Evolutionary conservation across 2,113 vertebrate species (phyloP).

Genomic region (Emydura subglobosa): DNA sequence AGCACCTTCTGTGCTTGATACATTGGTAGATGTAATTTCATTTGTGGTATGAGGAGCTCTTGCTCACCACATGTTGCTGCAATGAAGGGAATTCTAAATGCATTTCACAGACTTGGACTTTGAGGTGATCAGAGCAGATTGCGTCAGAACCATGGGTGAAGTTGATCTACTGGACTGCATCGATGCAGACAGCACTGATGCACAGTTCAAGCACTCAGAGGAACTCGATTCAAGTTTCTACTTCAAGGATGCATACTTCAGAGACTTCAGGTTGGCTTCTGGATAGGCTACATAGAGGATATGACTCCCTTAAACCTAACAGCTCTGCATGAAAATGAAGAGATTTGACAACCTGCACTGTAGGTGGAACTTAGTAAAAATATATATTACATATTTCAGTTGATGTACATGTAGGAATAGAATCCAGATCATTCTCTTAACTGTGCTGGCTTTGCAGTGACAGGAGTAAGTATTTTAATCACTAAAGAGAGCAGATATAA

Average conservation of each 20-base stretch:
- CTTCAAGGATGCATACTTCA: background rate
- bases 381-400: background rate
- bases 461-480: background rate
- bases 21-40: background rate
- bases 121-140: too few species aligned
- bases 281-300: background rate
- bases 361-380: background rate
- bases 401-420: background rate
- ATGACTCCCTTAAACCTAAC: background rate
- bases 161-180: background rate
- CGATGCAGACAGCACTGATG: background rate
- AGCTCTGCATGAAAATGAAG: background rate
- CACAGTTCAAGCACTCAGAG: background rate
- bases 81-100: background rate
- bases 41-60: background rate
- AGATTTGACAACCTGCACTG: background rate
- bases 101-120: too few species aligned
- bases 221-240: background rate
- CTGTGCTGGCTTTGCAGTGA: background rate
- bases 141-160: background rate
- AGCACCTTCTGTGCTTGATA: background rate
- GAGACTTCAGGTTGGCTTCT: background rate
- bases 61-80: background rate
- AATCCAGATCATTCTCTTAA: background rate
- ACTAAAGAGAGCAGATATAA: background rate